A percentile compares a stretch with the other conserved stretches of the same genome.
Conservation (phyloP, 2,888 invertebrate species). For the Anoplius nigerrimus region DNA sequence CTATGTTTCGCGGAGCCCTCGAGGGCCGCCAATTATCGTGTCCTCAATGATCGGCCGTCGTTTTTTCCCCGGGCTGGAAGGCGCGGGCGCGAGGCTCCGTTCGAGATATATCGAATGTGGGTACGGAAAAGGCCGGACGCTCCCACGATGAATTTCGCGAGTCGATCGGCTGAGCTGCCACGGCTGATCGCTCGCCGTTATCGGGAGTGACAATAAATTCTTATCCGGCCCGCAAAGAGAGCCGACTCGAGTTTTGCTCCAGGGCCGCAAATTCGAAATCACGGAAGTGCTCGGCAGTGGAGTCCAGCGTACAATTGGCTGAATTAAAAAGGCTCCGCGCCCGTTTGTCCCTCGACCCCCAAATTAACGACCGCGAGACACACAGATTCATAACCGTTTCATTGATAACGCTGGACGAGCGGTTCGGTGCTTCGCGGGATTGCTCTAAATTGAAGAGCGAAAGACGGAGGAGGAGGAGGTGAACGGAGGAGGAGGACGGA, state of each 20-base stretch:
- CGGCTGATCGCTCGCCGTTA: too few relatives aligned
- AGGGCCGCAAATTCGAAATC: neutral
- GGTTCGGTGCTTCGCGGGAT: too few relatives aligned
- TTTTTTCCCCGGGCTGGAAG: slow-evolving; percentile 19
- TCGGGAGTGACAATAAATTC: slow-evolving; percentile 10
- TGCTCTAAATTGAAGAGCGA: neutral
- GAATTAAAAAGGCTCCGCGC: slow-evolving; percentile 8
- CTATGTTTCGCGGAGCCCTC: slow-evolving; percentile 24
- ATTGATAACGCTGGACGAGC: too few relatives aligned
- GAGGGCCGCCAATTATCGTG: slow-evolving; percentile 39
- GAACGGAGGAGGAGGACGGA: slow-evolving; percentile 8
- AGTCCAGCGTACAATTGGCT: neutral
- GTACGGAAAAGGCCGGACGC: slow-evolving; percentile 26
- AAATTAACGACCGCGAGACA: too few relatives aligned
- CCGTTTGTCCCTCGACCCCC: too few relatives aligned
- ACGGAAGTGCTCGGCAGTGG: slow-evolving; percentile 26
- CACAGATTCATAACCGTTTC: too few relatives aligned
- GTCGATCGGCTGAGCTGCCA: neutral
- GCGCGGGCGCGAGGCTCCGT: neutral
- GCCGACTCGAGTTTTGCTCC: too few relatives aligned
- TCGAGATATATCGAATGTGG: slow-evolving; percentile 31
- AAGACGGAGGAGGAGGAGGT: slow-evolving; percentile 4
- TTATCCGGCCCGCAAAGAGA: too few relatives aligned
- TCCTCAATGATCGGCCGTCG: slow-evolving; percentile 35
- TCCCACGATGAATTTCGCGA: slow-evolving; percentile 30